Evolutionary conservation across 2,888 invertebrate species (phyloP), one percentile per base, ranked within the genome.

Genomic region (Subacronicta megacephala): DNA sequence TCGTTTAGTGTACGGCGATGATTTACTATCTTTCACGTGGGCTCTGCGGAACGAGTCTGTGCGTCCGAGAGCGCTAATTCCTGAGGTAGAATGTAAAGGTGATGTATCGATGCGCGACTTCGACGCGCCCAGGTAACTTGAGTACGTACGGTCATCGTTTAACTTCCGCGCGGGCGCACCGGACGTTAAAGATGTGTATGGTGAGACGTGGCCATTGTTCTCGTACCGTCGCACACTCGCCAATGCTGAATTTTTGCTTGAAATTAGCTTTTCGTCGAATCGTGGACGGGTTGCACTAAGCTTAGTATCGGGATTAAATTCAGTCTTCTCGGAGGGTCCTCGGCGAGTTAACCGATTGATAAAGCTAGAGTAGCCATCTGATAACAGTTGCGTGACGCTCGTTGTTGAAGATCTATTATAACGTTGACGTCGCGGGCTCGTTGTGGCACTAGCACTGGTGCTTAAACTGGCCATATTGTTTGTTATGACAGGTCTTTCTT

Each of bases 341-440:
- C 98, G 95, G 67, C 97, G 95, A 31, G 96, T 96, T 80, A 98
- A 94, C 72, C 97, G 95, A 85, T 97, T 97, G 79, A 98, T 95
- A 73, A 98, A 95, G 90, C 96, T 98, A 81, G 97, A 97, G 90
- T 97, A 98, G 77, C 98, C 97, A 87, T 98, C 98, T 75, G 96
- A 97, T 77, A 98, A 94, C 80, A 98, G 94, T 90, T 98, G 98
- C 69, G 97, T 97, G 77, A 98, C 97, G 92, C 97, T 98, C 44
- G 96, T 95, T 59, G 97, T 96, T 47, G 98, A 97, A 66, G 96
- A 95, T 65, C 98, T 96, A 72, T 96, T 95, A 90, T 98, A 97
- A 72, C 97, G 96, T 83, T 95, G 95, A 72, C 96, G 95, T 64
- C 96, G 95, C 84, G 86, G 95, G 83, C 90, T 95, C 52, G 91